These are phyloP conservation scores for Hirtodrosophila confusa DNA, from an alignment of 2,888 invertebrate species.

Conservation along the genomic window DNA sequence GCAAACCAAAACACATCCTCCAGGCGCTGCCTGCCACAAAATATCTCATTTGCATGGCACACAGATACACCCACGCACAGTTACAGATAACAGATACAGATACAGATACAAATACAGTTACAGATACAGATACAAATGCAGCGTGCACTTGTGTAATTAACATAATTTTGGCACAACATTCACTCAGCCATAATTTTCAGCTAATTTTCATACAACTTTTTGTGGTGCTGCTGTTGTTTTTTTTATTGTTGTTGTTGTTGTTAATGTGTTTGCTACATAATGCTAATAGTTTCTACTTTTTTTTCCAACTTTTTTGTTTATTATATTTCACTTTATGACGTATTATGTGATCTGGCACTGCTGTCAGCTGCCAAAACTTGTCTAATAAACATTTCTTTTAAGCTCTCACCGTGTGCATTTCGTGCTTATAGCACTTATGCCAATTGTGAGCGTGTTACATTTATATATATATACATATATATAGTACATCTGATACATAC, in stretches of 20 bases:
- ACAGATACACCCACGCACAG: constrained; percentile 6
- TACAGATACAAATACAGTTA: constrained; percentile 2
- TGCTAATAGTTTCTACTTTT: constrained; percentile 19
- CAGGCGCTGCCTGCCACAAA: constrained; percentile 45
- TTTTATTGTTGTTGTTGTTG: constrained; percentile 18
- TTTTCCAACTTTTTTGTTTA: constrained; percentile 22
- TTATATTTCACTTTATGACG: constrained; percentile 32
- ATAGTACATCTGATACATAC: constrained; percentile 4
- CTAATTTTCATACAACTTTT: constrained; percentile 33
- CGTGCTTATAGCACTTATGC: constrained; percentile 30
- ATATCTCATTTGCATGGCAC: constrained; percentile 57
- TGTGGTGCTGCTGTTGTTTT: constrained; percentile 3
- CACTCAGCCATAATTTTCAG: constrained; percentile 54
- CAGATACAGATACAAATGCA: constrained; percentile 30
- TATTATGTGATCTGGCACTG: constrained; percentile 42
- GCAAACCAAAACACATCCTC: constrained; percentile 68
- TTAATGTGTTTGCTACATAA: constrained; percentile 26
- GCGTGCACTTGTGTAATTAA: constrained; percentile 58
- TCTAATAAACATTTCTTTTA: constrained; percentile 58
- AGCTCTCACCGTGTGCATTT: constrained; percentile 31
- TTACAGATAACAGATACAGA: neutral
- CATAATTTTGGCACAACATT: constrained; percentile 65
- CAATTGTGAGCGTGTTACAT: constrained; percentile 28
- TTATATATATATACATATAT: neutral
- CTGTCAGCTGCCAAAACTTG: constrained; percentile 54